These are phyloP conservation scores for Euwallacea similis DNA, from an alignment of 1,140 invertebrate species.

Conservation along the genomic window DNA sequence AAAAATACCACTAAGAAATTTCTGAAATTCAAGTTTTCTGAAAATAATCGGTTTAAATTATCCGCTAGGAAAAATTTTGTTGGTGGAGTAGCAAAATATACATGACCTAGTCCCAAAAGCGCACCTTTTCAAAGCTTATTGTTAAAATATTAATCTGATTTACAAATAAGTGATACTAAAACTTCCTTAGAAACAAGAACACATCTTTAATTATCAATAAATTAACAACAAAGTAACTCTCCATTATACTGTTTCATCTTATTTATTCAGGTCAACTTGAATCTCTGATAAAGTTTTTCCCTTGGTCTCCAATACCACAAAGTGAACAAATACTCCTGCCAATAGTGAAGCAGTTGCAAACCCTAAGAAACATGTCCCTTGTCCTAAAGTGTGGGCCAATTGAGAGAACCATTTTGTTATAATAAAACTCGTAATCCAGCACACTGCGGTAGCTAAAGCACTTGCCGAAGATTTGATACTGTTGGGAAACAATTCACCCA, in stretches of 20 bases:
- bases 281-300: constrained; percentile 36
- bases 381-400: constrained; percentile 62
- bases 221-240: neutral
- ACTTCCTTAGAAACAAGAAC: too few relatives aligned
- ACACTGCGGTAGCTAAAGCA: constrained; percentile 71
- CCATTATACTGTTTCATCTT: neutral
- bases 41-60: too few relatives aligned
- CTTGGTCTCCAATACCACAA: constrained; percentile 51
- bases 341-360: constrained; percentile 71
- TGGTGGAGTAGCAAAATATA: too few relatives aligned
- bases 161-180: too few relatives aligned
- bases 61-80: too few relatives aligned
- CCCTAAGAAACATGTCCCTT: constrained; percentile 74
- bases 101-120: too few relatives aligned
- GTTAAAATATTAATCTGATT: too few relatives aligned
- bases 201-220: neutral
- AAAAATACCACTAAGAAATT: too few relatives aligned
- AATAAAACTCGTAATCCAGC: constrained; percentile 80
- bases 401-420: constrained; percentile 73
- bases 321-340: constrained; percentile 58
- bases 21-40: too few relatives aligned
- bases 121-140: too few relatives aligned
- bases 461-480: constrained; percentile 74
- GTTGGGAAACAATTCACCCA: constrained; percentile 78
- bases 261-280: constrained; percentile 12